phyloP scores from a whole-genome alignment of 2,113 vertebrate genomes.

The chimpanzee (Pan troglodytes) region DNA sequence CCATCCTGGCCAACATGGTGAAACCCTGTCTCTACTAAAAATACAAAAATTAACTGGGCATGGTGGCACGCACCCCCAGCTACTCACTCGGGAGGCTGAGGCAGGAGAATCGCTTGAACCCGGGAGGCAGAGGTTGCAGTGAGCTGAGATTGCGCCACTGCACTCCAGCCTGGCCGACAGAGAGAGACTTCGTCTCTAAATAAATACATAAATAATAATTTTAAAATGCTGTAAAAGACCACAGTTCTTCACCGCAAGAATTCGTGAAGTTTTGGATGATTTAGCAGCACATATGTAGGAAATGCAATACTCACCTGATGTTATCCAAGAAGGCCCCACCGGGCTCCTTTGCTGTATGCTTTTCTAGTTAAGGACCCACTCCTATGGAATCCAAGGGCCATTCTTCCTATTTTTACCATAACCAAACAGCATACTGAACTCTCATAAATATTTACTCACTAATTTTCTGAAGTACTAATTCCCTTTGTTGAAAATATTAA shows the following conservation, averaged over 20 bases:
- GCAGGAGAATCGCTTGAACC: no score
- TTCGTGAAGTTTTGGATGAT: not conserved
- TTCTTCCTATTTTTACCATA: not conserved
- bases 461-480: constrained; percentile 39
- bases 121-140: no score
- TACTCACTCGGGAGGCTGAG: no score
- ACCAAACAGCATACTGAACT: not conserved
- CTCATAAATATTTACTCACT: not conserved
- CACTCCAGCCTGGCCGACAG: no score
- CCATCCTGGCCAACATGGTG: no score
- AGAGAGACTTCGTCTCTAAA: no score
- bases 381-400: not conserved
- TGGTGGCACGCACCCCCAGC: no score
- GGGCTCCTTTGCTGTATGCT: not conserved
- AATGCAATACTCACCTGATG: not conserved
- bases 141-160: no score
- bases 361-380: not conserved
- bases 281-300: not conserved
- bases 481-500: not conserved
- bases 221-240: not conserved
- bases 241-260: not conserved
- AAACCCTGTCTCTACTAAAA: no score
- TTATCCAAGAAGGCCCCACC: not conserved
- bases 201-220: no score
- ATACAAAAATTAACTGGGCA: no score